A percentile compares a stretch with the other conserved stretches of the same genome.
Conservation (phyloP, 2,797 vertebrate genomes). For the Buphagus erythrorhynchus region DNA sequence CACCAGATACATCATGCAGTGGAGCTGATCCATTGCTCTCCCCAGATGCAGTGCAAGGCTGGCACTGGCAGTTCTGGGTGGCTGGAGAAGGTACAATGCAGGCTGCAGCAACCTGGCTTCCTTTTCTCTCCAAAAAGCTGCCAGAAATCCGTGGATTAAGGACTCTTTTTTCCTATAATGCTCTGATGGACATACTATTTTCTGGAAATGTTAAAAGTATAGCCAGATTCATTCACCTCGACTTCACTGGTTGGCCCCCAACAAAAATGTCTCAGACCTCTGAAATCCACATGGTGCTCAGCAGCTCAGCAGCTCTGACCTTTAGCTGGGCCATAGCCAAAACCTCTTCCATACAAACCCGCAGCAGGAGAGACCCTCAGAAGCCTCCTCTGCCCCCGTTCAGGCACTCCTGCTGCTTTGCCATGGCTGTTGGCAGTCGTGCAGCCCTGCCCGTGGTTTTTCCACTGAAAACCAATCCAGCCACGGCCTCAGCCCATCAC, state of each 20-base stretch:
- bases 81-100: fast-evolving
- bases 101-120: neutral
- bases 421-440: fast-evolving
- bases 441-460: neutral
- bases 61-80: fast-evolving
- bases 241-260: neutral
- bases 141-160: neutral
- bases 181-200: neutral
- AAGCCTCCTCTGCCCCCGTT: fast-evolving
- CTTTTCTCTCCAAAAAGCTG: neutral
- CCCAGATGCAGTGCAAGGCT: neutral
- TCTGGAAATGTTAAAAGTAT: neutral
- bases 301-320: neutral
- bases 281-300: neutral
- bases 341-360: neutral
- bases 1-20: fast-evolving
- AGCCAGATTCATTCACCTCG: fast-evolving
- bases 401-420: neutral
- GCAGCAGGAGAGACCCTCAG: neutral
- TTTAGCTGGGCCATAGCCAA: fast-evolving
- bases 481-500: fast-evolving
- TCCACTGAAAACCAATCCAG: neutral
- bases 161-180: neutral
- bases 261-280: neutral
- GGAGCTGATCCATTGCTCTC: neutral